Evolutionary conservation across 2,113 vertebrate species (phyloP).

Genomic region (Todiramphus saurophagus): DNA sequence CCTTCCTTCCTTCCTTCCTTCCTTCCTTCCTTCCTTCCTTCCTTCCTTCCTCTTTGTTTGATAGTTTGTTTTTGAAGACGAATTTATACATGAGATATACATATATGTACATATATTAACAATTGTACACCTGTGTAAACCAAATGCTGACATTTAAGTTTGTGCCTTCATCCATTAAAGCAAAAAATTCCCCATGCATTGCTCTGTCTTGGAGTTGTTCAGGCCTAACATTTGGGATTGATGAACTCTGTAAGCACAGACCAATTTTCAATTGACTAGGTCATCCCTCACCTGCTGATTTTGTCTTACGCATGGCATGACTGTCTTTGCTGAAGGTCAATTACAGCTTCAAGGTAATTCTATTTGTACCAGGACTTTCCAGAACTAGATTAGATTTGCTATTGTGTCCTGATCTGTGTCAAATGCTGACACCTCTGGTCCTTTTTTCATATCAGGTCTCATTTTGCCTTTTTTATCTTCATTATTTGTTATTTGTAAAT

Average conservation of each 20-base stretch:
- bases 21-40: neutral
- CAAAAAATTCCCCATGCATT: neutral
- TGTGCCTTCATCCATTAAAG: neutral
- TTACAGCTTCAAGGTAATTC: neutral
- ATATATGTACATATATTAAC: neutral
- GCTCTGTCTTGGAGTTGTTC: neutral
- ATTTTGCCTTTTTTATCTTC: neutral
- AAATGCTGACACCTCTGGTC: neutral
- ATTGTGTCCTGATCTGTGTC: neutral
- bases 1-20: neutral
- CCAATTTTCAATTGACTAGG: neutral
- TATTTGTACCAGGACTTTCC: neutral
- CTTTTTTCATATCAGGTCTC: neutral
- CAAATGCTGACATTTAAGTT: neutral
- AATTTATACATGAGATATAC: neutral
- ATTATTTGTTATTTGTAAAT: neutral
- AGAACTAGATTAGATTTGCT: neutral
- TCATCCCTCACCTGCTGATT: neutral
- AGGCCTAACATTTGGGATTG: neutral
- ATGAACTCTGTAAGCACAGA: neutral
- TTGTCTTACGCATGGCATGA: neutral
- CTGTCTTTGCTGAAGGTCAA: neutral
- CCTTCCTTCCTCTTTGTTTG: neutral
- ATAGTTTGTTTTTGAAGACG: neutral
- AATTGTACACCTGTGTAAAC: neutral